These are phyloP conservation scores for Platyscapa corneri DNA, from an alignment of 1,140 invertebrate genomes.

Conservation along the genomic window DNA sequence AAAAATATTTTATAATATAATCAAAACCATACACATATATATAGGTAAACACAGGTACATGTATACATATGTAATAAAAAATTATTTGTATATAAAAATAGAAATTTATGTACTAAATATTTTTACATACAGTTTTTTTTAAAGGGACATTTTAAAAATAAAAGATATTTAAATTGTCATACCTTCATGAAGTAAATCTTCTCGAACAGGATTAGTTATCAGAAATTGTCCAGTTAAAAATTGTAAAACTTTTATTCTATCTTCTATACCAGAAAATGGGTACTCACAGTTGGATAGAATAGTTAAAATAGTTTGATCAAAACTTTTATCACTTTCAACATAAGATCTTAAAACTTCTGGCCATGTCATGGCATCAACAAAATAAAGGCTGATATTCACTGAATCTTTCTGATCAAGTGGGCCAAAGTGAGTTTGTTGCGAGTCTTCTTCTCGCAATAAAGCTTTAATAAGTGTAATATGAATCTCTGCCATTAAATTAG, in stretches of 20 bases:
- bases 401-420: slow-evolving; percentile 97
- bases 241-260: slow-evolving; percentile 89
- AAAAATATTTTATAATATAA: neutral
- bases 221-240: slow-evolving; percentile 96
- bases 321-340: slow-evolving; percentile 90
- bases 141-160: neutral
- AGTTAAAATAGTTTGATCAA: slow-evolving; percentile 81
- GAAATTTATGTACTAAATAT: neutral
- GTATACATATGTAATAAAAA: too few species aligned
- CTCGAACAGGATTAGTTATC: slow-evolving; percentile 92
- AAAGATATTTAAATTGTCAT: neutral
- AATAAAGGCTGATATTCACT: slow-evolving; percentile 92
- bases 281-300: slow-evolving; percentile 88
- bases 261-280: slow-evolving; percentile 89
- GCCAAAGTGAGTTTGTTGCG: slow-evolving; percentile 95
- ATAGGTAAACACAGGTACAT: too few species aligned
- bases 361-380: slow-evolving; percentile 96
- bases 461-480: slow-evolving; percentile 94
- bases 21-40: neutral
- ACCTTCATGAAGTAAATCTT: slow-evolving; percentile 95
- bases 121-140: neutral
- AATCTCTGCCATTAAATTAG: slow-evolving; percentile 90
- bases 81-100: too few species aligned
- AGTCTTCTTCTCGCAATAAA: slow-evolving; percentile 94
- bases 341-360: slow-evolving; percentile 92